phyloP scores from a whole-genome alignment of 2,888 invertebrate genomes.

The Galerucella pusilla region DNA sequence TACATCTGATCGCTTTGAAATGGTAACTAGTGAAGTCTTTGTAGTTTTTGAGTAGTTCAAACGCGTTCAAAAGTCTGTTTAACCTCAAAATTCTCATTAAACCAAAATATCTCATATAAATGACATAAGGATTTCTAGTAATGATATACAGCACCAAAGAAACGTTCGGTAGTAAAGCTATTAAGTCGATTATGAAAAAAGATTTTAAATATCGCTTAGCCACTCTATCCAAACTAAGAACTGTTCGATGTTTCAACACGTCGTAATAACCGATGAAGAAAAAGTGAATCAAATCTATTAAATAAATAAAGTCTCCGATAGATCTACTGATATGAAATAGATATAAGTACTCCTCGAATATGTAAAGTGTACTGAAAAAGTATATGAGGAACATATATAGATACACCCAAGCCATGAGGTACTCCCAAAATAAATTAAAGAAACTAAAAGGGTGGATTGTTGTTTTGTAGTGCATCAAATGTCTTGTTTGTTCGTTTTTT shows the following conservation, averaged over 20 bases:
- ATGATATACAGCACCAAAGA: background rate
- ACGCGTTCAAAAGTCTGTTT: background rate
- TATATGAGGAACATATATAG: slow-evolving; percentile 12
- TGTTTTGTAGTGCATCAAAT: background rate
- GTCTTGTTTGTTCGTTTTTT: slow-evolving; percentile 16
- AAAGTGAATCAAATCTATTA: slow-evolving; percentile 15
- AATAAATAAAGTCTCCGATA: slow-evolving; percentile 13
- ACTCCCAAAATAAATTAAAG: slow-evolving; percentile 18
- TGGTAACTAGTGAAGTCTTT: slow-evolving; percentile 26
- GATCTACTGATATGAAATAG: background rate
- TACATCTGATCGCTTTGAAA: slow-evolving; percentile 27
- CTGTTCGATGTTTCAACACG: background rate
- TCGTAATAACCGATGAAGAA: slow-evolving; percentile 23
- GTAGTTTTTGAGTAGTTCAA: slow-evolving; percentile 9
- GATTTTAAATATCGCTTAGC: background rate
- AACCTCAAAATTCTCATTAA: slow-evolving; percentile 15
- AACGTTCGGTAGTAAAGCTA: slow-evolving; percentile 6
- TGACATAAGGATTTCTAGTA: background rate
- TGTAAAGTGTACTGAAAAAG: background rate
- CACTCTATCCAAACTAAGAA: background rate
- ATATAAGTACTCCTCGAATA: background rate
- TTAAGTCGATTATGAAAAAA: slow-evolving; percentile 13
- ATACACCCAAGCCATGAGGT: background rate
- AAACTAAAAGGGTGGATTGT: slow-evolving; percentile 19
- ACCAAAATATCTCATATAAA: slow-evolving; percentile 17